Percentiles rank a stretch among this genome's conserved stretches.
Conservation (phyloP, 2,797 vertebrate species). For the Propithecus deckenii region DNA sequence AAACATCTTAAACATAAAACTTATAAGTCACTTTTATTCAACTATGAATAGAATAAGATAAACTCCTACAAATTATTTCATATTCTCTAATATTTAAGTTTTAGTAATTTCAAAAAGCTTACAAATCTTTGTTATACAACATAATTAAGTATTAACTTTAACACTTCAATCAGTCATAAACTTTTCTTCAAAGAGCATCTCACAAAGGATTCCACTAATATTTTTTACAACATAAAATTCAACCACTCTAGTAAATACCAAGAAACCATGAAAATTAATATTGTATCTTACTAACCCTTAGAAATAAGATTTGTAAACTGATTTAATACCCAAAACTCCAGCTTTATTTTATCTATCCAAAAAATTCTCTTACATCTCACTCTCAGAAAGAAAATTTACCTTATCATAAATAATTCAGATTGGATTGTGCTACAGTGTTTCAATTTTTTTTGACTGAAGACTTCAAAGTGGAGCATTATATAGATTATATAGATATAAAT, state of each 20-base stretch:
- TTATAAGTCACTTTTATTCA: constrained; percentile 34
- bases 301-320: constrained; percentile 21
- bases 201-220: not conserved
- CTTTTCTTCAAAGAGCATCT: not conserved
- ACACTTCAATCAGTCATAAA: constrained; percentile 1
- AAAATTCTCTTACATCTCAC: constrained; percentile 1
- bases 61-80: not conserved
- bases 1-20: constrained; percentile 20
- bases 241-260: constrained; percentile 34
- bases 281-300: not conserved
- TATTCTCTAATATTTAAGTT: constrained; percentile 35
- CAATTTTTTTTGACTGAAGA: not conserved
- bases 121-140: not conserved
- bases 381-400: constrained; percentile 2
- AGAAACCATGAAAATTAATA: constrained; percentile 25
- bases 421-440: not conserved
- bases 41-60: constrained; percentile 16
- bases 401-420: constrained; percentile 16
- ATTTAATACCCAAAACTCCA: not conserved
- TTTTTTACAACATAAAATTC: constrained; percentile 41
- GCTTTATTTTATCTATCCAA: not conserved
- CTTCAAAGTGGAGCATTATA: not conserved
- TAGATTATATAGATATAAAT: not conserved
- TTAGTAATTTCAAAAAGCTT: constrained; percentile 16
- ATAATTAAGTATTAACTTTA: constrained; percentile 12